Percentiles rank a stretch among this genome's conserved stretches.
Evolutionary conservation across 2,888 invertebrate genomes (phyloP).

Genomic region (Cantharis lateralis): DNA sequence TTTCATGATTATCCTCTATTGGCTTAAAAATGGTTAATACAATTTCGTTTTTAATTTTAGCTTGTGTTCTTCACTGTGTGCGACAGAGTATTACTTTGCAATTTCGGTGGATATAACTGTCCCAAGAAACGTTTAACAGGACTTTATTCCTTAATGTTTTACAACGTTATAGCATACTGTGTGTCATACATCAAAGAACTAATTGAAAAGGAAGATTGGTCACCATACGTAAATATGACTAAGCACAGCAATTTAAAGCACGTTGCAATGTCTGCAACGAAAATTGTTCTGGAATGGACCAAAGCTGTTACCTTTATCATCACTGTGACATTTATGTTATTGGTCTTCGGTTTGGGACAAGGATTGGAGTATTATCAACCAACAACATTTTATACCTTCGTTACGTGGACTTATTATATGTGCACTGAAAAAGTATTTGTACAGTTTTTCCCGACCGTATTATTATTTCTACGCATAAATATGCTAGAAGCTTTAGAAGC

Average conservation of each 20-base stretch:
- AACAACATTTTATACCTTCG: slow-evolving; percentile 65
- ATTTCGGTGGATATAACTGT: slow-evolving; percentile 54
- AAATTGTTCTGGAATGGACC: slow-evolving; percentile 80
- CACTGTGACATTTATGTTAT: slow-evolving; percentile 74
- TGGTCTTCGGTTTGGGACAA: slow-evolving; percentile 76
- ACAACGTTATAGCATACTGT: slow-evolving; percentile 80
- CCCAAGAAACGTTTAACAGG: slow-evolving; percentile 62
- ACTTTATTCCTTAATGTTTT: slow-evolving; percentile 79
- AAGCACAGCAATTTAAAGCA: slow-evolving; percentile 74
- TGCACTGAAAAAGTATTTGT: slow-evolving; percentile 74
- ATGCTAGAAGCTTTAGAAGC: slow-evolving; percentile 72
- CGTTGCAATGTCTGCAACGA: slow-evolving; percentile 80
- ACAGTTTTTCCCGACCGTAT: slow-evolving; percentile 65
- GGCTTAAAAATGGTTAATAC: too few relatives aligned
- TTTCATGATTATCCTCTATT: too few relatives aligned
- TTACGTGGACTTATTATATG: slow-evolving; percentile 73
- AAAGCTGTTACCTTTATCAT: slow-evolving; percentile 80
- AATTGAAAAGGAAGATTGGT: slow-evolving; percentile 77
- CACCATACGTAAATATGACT: slow-evolving; percentile 74
- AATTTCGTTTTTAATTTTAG: slow-evolving; percentile 59
- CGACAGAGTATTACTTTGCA: slow-evolving; percentile 66
- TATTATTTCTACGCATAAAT: slow-evolving; percentile 65
- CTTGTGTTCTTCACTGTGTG: slow-evolving; percentile 75
- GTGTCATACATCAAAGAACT: slow-evolving; percentile 75
- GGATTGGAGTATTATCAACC: slow-evolving; percentile 76